A percentile compares a stretch with the other conserved stretches of the same genome.
These are phyloP conservation scores for Mythimna albipuncta DNA, from an alignment of 2,888 invertebrate genomes.

Conservation along the genomic window DNA sequence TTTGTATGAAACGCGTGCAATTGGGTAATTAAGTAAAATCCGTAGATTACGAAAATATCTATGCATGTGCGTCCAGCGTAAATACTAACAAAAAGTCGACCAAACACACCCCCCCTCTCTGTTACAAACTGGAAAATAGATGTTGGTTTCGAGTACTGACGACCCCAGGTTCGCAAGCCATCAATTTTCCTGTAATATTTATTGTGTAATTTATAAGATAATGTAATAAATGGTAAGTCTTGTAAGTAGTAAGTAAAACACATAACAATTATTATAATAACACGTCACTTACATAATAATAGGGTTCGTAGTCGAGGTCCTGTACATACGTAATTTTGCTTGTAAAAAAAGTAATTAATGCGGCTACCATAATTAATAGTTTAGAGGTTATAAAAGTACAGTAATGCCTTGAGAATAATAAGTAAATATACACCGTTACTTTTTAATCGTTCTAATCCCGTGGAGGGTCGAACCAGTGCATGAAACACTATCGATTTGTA, in stretches of 20 bases:
- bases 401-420: constrained; percentile 5
- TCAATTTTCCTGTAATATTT: background rate
- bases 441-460: too few species aligned
- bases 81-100: background rate
- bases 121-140: background rate
- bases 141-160: background rate
- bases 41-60: too few species aligned
- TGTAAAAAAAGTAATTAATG: background rate
- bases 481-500: too few species aligned
- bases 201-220: background rate
- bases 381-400: constrained; percentile 22
- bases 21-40: background rate
- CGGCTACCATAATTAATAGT: constrained; percentile 7
- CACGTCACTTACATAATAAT: background rate
- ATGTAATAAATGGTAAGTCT: constrained; percentile 16
- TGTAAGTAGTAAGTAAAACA: background rate
- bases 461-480: too few species aligned
- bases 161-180: too few species aligned
- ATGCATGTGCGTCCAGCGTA: background rate
- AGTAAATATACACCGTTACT: too few species aligned
- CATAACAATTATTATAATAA: background rate
- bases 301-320: background rate
- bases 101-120: background rate
- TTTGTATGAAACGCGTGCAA: background rate
- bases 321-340: constrained; percentile 5